Conservation (phyloP, 2,888 invertebrate genomes). For the Diplazon laetatorius region DNA sequence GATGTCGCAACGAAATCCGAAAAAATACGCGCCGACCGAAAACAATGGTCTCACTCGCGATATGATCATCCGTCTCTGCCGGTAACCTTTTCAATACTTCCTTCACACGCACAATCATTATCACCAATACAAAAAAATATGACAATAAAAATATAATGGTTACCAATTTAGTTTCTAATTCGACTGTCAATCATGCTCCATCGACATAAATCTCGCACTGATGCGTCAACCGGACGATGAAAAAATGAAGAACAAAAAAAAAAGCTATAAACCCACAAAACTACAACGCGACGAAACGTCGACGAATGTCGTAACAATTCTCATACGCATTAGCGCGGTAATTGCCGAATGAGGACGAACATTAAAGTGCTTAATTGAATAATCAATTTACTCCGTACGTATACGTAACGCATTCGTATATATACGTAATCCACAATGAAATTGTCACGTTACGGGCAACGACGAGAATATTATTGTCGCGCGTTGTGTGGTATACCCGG, state of each 20-base stretch:
- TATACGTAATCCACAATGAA: too few relatives aligned
- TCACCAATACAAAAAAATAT: background rate
- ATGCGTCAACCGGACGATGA: background rate
- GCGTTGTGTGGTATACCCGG: background rate
- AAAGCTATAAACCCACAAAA: background rate
- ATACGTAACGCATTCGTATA: slow-evolving; percentile 19
- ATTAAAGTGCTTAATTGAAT: slow-evolving; percentile 60
- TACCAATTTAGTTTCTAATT: background rate
- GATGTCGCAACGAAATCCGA: too few relatives aligned
- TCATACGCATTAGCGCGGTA: slow-evolving; percentile 49
- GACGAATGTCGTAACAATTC: background rate
- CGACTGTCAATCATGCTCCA: too few relatives aligned
- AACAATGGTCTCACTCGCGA: too few relatives aligned
- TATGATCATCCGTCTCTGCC: too few relatives aligned
- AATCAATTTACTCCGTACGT: slow-evolving; percentile 41
- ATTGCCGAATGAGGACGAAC: slow-evolving; percentile 58
- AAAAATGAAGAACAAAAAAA: background rate
- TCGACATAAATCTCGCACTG: background rate
- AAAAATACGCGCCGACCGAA: too few relatives aligned
- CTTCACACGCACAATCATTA: too few relatives aligned
- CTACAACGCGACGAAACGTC: background rate
- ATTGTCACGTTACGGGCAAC: too few relatives aligned
- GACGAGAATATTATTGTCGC: background rate
- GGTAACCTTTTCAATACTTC: too few relatives aligned
- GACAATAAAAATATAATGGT: background rate